phyloP scores from a whole-genome alignment of 2,888 invertebrate species.

The Drosophila greeni region DNA sequence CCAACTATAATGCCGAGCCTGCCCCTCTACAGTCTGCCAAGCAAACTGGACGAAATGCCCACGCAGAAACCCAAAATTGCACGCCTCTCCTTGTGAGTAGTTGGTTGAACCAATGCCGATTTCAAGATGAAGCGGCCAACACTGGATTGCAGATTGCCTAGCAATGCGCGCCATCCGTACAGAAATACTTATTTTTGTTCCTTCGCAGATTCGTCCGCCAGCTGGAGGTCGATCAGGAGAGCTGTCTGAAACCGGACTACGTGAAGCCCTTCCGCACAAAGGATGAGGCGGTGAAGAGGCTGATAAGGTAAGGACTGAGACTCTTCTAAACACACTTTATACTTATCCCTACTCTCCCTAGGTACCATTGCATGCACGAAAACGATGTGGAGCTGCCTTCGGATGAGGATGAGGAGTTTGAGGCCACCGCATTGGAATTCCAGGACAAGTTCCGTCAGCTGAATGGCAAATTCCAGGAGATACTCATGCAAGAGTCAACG shows the following conservation, averaged over 20 bases:
- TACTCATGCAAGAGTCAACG: conserved; percentile 88
- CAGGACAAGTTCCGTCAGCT: conserved; percentile 85
- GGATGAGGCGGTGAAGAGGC: conserved; percentile 86
- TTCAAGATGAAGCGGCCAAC: conserved; percentile 58
- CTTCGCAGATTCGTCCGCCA: conserved; percentile 85
- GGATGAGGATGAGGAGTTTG: conserved; percentile 85
- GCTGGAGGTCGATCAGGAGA: conserved; percentile 86
- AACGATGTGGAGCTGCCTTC: conserved; percentile 81
- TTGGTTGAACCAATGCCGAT: conserved; percentile 78
- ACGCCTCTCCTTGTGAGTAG: conserved; percentile 80
- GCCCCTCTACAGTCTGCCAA: conserved; percentile 38
- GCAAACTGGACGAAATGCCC: conserved; percentile 76
- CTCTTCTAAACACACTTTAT: background rate
- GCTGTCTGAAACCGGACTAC: conserved; percentile 86
- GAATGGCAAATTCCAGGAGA: conserved; percentile 86
- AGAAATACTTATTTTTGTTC: conserved; percentile 35
- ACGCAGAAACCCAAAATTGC: conserved; percentile 78
- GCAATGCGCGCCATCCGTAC: background rate
- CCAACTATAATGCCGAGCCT: conserved; percentile 44
- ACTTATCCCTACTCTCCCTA: conserved; percentile 37
- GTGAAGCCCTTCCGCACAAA: conserved; percentile 85
- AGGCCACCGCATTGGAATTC: conserved; percentile 84
- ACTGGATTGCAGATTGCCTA: conserved; percentile 34
- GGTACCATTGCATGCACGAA: conserved; percentile 86
- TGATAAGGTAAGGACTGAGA: conserved; percentile 80